Conservation (phyloP, 1,140 invertebrate genomes). For the fruit fly (Drosophila melanogaster) region DNA sequence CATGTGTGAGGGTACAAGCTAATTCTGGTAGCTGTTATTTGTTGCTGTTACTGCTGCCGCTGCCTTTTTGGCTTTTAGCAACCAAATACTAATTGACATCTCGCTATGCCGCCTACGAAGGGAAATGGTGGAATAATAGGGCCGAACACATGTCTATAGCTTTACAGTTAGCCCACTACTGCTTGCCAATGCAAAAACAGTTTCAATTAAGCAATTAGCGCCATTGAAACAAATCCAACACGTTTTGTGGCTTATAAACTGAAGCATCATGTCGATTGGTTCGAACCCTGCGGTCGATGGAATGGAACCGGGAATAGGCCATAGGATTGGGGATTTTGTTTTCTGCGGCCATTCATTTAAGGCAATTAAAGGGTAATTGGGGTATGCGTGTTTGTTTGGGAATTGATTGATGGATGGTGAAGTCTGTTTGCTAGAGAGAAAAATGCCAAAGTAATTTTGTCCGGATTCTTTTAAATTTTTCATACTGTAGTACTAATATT, state of each 20-base stretch:
- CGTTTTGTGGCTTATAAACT: slow-evolving; percentile 81
- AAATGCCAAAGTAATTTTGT: background rate
- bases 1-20: slow-evolving; percentile 57
- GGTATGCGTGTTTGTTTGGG: slow-evolving; percentile 32
- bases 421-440: background rate
- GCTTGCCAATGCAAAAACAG: slow-evolving; percentile 78
- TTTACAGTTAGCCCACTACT: slow-evolving; percentile 55
- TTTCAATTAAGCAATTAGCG: slow-evolving; percentile 82
- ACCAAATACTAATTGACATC: slow-evolving; percentile 79
- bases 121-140: slow-evolving; percentile 1
- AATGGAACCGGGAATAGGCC: slow-evolving; percentile 6
- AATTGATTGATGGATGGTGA: slow-evolving; percentile 8
- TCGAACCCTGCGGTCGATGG: slow-evolving; percentile 48
- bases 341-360: slow-evolving; percentile 52
- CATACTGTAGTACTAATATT: too few relatives aligned
- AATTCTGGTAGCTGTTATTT: slow-evolving; percentile 54
- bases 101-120: slow-evolving; percentile 58
- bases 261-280: slow-evolving; percentile 76
- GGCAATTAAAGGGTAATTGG: slow-evolving; percentile 46
- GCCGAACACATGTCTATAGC: slow-evolving; percentile 46
- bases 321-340: slow-evolving; percentile 16
- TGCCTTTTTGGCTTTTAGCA: slow-evolving; percentile 79
- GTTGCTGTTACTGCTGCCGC: slow-evolving; percentile 23
- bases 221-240: slow-evolving; percentile 83
- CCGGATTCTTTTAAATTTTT: background rate